A percentile compares a stretch with the other conserved stretches of the same genome.
phyloP scores from a whole-genome alignment of 2,113 vertebrate species.

The Orientallactaga bullata region DNA sequence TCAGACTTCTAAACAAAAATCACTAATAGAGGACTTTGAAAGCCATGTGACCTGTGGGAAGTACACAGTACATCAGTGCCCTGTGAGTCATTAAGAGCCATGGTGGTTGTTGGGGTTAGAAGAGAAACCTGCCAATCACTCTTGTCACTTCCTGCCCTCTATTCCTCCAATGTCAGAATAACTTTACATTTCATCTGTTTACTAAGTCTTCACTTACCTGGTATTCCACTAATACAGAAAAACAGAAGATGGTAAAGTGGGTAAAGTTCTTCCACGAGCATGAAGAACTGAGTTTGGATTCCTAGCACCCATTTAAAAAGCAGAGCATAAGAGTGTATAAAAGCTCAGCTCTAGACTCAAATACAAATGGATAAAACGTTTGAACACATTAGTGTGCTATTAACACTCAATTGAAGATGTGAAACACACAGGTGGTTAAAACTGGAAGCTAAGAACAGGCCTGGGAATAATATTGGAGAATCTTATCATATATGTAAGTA shows the following conservation, averaged over 20 bases:
- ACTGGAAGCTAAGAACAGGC: background rate
- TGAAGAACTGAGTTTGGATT: too few species aligned
- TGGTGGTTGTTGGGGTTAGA: background rate
- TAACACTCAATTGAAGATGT: background rate
- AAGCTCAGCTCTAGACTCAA: too few species aligned
- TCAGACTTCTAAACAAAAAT: slow-evolving; percentile 62
- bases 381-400: background rate
- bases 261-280: too few species aligned
- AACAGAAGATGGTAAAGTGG: background rate
- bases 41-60: background rate
- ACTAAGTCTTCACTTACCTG: background rate
- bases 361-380: background rate
- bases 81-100: background rate
- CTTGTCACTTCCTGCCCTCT: background rate
- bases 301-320: background rate
- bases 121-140: background rate
- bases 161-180: background rate
- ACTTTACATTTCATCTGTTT: background rate
- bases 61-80: background rate
- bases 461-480: background rate
- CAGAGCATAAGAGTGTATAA: background rate
- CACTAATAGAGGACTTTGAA: slow-evolving; percentile 15
- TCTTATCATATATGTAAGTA: background rate
- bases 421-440: background rate
- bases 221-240: background rate